Base-by-base conservation (phyloP, 2,888 invertebrate genomes). In the Caenorhabditis japonica region DNA sequence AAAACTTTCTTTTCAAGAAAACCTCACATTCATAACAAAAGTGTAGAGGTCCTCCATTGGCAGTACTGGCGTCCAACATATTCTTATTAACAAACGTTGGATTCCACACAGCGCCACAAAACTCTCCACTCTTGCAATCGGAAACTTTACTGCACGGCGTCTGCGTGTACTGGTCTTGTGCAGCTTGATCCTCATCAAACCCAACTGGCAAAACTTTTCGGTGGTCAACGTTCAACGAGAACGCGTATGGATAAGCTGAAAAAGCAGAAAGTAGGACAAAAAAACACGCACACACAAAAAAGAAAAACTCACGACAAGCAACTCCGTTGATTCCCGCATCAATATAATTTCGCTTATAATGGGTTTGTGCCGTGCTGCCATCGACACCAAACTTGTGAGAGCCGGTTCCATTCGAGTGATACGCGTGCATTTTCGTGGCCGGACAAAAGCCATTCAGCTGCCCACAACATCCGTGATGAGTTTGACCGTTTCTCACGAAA, bases 21-120 rank as follows among this genome's bases (percentile, higher is more conserved):
- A n/a, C n/a, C 62, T 41, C 21, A 64, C 64, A 10, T n/a, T 49
- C 43, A 25, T 36, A 66, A 30, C 66, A 66, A n/a, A 66, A 66
- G 7, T 36, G 43, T 3, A 33, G 13, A 1, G 49, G 51, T 4
- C 13, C 12, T 8, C 30, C 27, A 7, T 30, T 30, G 30, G 17
- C 4, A 7, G 13, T 38, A 49, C 64, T 64, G 17, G 4, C 13
- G 36, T 66, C 66, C 27, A 66, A 15, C 13, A 13, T 23, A 17
- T 10, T 30, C 8, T 23, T 30, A 5, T 30, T 21, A n/a, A 30
- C 30, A 15, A 52, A 61, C 5, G 61, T 30, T 27, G 66, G 66
- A 34, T 66, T 66, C 30, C 17, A 49, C 1, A 43, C 49, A 4
- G 49, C 49, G 25, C 49, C 66, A 25, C 66, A 66, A 17, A 66